A percentile compares a stretch with the other conserved stretches of the same genome.
These are phyloP conservation scores for Cyaniris semiargus DNA, from an alignment of 2,888 invertebrate species.

Conservation along the genomic window DNA sequence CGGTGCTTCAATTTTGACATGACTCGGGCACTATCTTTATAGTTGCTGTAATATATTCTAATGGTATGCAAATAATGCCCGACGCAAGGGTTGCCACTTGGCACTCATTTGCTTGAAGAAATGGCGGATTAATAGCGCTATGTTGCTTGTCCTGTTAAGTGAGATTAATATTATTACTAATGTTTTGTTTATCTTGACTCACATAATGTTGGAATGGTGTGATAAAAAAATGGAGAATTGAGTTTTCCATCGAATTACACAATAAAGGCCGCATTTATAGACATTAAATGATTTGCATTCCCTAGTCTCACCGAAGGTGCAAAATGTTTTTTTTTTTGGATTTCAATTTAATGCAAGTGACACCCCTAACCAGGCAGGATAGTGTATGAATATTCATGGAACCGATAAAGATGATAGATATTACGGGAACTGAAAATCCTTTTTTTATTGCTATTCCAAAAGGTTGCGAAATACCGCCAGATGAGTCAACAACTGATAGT, in stretches of 20 bases:
- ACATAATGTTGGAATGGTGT: too few relatives aligned
- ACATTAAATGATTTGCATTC: too few relatives aligned
- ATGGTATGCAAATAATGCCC: constrained; percentile 16
- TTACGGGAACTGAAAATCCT: constrained; percentile 7
- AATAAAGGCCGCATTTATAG: too few relatives aligned
- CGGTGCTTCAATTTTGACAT: constrained; percentile 1
- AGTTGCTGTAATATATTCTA: constrained; percentile 12
- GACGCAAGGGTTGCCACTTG: neutral
- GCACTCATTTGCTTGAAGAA: neutral
- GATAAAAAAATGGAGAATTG: too few relatives aligned
- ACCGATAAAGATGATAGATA: constrained; percentile 26
- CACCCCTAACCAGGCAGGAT: neutral
- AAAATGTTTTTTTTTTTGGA: too few relatives aligned
- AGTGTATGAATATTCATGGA: constrained; percentile 17
- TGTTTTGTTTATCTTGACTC: too few relatives aligned
- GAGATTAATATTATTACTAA: too few relatives aligned
- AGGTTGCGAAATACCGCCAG: constrained; percentile 36
- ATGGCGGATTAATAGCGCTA: neutral
- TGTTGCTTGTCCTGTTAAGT: neutral
- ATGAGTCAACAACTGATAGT: constrained; percentile 4
- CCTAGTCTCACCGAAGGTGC: too few relatives aligned
- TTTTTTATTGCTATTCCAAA: constrained; percentile 31
- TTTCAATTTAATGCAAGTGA: neutral
- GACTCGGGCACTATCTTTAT: constrained; percentile 17
- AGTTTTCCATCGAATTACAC: too few relatives aligned